Base-by-base conservation (phyloP, 2,888 invertebrate species). In the Conistra vaccinii region DNA sequence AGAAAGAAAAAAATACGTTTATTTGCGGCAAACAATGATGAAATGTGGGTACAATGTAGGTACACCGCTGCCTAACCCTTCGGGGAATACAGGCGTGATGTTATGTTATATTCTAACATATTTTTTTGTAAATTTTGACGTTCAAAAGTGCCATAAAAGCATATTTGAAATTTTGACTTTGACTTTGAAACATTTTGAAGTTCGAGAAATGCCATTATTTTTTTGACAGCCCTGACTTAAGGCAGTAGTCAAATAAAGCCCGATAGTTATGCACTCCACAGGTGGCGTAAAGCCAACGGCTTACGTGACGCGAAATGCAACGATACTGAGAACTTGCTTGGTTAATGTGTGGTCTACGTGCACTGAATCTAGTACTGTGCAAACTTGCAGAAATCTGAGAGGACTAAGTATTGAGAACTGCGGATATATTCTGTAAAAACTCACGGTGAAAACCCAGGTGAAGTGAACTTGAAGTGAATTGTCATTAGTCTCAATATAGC, bases 341-440 rank as follows among this genome's bases (percentile, higher is more conserved):
- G 73, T 66, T 87, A 87, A 88, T 87, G 81, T 83, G 83, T 81
- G 57, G 29, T 17, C 35, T 67, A 80, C 87, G 83, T 83, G 85
- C 29, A 20, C 10, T 53, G 74, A 78, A 69, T 85, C 9, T 17
- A 39, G 51, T 53, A 26, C n/a, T 60, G 32, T 57, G 53, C 20
- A 20, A 51, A 74, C 57, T 29, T 69, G 48, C 29, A 57, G 55
- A 75, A 78, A 73, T 72, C 61, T 81, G 61, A 62, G 60, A 51
- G 17, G 26, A 42, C 17, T 60, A 10, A 32, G 17, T 35, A 39
- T 29, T 39, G 12, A 6, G 29, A 60, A 23, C 20, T 55, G 26
- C n/a, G 5, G 3, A 10, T 42, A 0, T 14, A 4, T n/a, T 10
- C 10, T 53, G n/a, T 53, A 53, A 4, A n/a, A 53, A 53, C 53